Evolutionary conservation across 1,140 invertebrate genomes (phyloP).

Genomic region (Brachionus calyciflorus): DNA sequence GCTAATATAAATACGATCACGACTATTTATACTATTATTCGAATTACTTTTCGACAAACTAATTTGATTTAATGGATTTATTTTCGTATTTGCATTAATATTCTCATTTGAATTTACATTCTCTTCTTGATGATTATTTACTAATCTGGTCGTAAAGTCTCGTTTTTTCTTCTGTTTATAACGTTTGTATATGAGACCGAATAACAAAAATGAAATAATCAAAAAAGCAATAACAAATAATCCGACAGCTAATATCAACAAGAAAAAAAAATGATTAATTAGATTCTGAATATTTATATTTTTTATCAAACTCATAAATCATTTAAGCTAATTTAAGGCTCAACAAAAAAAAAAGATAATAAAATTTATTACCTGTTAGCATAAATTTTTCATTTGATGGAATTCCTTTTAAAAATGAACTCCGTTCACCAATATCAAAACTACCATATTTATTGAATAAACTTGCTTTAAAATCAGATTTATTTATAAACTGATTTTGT

Average conservation of each 20-base stretch:
- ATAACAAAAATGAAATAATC: neutral
- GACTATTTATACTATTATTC: neutral
- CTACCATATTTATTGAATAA: neutral
- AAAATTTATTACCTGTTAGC: neutral
- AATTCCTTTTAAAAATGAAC: neutral
- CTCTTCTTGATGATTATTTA: neutral
- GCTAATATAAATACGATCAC: neutral
- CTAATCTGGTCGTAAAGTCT: neutral
- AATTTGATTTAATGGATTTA: slow-evolving; percentile 5
- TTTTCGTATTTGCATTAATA: neutral
- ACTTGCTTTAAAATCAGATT: slow-evolving; percentile 2
- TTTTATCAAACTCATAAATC: too few species aligned
- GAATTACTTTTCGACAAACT: neutral
- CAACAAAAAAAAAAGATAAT: too few species aligned
- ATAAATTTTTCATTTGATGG: slow-evolving; percentile 15
- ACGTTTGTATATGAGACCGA: slow-evolving; percentile 29
- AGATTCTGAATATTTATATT: too few species aligned
- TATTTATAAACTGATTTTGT: neutral
- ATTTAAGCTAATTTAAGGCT: too few species aligned
- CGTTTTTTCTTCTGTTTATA: neutral
- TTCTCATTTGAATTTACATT: neutral
- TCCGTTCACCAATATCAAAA: neutral
- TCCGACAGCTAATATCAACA: neutral
- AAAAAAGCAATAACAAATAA: slow-evolving; percentile 4
- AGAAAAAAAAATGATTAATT: neutral